Conservation (phyloP, 2,888 invertebrate species). For the Tetranychus piercei region DNA sequence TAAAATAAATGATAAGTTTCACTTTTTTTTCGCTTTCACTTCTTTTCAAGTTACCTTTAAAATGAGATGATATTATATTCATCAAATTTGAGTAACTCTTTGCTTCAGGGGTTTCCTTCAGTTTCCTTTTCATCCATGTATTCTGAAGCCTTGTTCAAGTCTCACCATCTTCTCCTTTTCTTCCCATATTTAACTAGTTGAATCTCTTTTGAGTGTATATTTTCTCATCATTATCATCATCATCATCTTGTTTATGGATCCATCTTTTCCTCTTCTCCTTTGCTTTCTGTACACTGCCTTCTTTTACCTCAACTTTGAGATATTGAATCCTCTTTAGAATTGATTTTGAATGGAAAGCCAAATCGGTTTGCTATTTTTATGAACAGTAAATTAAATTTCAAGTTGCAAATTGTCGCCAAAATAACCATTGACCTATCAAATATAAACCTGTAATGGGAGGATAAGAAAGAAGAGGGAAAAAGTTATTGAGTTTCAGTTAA, state of each 20-base stretch:
- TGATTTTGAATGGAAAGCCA: neutral
- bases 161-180: neutral
- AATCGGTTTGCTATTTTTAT: neutral
- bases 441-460: neutral
- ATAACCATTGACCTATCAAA: neutral
- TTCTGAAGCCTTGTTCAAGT: neutral
- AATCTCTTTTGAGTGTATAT: neutral
- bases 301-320: too few species aligned
- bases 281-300: neutral
- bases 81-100: neutral
- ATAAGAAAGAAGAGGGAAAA: neutral
- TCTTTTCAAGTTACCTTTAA: too few species aligned
- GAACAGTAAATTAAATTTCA: conserved; percentile 1
- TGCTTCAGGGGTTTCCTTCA: neutral
- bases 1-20: too few species aligned
- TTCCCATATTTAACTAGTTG: neutral
- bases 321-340: neutral
- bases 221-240: neutral
- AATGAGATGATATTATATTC: too few species aligned
- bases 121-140: neutral
- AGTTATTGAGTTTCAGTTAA: neutral
- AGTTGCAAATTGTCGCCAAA: neutral
- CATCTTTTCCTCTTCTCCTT: neutral
- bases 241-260: neutral
- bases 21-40: too few species aligned